These are phyloP conservation scores for Falcaria lacertinaria DNA, from an alignment of 2,888 invertebrate genomes.

Conservation along the genomic window DNA sequence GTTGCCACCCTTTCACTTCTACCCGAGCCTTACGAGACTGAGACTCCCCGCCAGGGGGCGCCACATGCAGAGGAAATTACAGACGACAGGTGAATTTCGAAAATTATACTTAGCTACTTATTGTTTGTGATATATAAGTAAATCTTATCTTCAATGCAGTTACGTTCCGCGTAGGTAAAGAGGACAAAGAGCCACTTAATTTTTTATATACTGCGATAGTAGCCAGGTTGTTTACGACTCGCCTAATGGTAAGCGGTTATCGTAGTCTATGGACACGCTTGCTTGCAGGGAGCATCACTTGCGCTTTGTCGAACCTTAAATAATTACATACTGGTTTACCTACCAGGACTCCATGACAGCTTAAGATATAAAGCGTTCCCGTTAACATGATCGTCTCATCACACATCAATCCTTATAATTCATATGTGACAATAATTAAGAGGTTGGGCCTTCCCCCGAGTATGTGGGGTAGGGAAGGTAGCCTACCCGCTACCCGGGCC, in stretches of 20 bases:
- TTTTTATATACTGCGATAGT: too few relatives aligned
- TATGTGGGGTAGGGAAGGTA: slow-evolving; percentile 19
- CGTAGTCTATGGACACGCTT: too few relatives aligned
- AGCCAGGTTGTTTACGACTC: too few relatives aligned
- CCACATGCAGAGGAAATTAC: slow-evolving; percentile 66
- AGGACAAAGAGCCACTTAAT: too few relatives aligned
- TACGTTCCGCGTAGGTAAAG: too few relatives aligned
- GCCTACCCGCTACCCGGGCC: slow-evolving; percentile 14
- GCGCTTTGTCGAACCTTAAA: too few relatives aligned
- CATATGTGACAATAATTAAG: slow-evolving; percentile 76
- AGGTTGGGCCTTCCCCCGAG: slow-evolving; percentile 43
- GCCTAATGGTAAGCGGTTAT: too few relatives aligned
- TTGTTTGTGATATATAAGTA: too few relatives aligned
- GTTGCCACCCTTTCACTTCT: slow-evolving; percentile 70
- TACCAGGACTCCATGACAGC: not conserved
- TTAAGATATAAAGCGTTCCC: slow-evolving; percentile 14
- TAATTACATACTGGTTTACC: too few relatives aligned
- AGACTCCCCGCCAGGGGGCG: slow-evolving; percentile 51
- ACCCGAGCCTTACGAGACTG: slow-evolving; percentile 61
- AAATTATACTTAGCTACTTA: slow-evolving; percentile 78
- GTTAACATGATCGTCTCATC: slow-evolving; percentile 26
- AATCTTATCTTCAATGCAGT: too few relatives aligned
- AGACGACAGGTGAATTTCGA: slow-evolving; percentile 76
- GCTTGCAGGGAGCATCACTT: too few relatives aligned
- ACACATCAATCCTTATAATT: slow-evolving; percentile 70